These are phyloP conservation scores for Tetranychus urticae DNA, from an alignment of 1,140 invertebrate species.

Conservation along the genomic window DNA sequence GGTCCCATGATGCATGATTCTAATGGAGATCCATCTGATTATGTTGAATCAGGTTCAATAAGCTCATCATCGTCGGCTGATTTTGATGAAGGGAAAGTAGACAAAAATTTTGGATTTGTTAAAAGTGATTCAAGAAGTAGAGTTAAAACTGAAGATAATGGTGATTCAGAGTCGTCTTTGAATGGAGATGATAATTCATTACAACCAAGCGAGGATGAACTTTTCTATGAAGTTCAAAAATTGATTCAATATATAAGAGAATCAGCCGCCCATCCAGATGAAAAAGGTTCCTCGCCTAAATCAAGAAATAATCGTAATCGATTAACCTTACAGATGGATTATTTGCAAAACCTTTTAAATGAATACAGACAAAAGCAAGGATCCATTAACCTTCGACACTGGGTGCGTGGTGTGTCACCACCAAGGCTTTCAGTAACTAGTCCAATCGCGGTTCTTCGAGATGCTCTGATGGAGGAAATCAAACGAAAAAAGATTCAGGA, in stretches of 20 bases:
- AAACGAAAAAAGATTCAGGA: not conserved
- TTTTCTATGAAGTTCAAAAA: not conserved
- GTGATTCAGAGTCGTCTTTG: too few relatives aligned
- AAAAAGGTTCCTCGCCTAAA: not conserved
- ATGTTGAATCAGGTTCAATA: not conserved
- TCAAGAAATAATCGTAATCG: not conserved
- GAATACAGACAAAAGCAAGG: not conserved
- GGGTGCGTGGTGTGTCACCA: not conserved
- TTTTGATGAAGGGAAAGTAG: not conserved
- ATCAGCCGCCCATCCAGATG: not conserved
- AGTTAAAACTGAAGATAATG: too few relatives aligned
- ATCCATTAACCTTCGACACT: not conserved
- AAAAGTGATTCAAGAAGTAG: not conserved
- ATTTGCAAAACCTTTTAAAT: not conserved
- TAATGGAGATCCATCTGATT: not conserved
- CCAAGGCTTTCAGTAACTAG: not conserved
- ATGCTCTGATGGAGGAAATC: not conserved
- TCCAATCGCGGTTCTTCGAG: not conserved
- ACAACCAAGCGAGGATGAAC: not conserved
- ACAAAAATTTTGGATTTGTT: not conserved
- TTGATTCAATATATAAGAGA: not conserved
- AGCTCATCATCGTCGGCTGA: too few relatives aligned
- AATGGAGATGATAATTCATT: too few relatives aligned
- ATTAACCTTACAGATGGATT: not conserved
- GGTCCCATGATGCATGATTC: not conserved